Conservation (phyloP, 2,888 invertebrate genomes). For the Meiosimyza platycephala region DNA sequence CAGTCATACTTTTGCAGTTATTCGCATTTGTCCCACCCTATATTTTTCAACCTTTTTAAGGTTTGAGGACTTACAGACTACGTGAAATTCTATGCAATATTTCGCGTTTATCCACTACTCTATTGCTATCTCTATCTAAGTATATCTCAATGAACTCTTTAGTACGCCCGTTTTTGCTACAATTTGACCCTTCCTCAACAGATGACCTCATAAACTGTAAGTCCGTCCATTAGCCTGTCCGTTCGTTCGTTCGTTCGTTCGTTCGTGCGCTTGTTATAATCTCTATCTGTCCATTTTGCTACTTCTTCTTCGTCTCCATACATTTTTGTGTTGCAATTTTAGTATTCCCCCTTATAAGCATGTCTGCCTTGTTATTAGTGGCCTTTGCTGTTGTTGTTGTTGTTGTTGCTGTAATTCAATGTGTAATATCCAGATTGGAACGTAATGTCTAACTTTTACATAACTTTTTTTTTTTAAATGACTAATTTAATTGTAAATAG, state of each 20-base stretch:
- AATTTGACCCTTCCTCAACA: slow-evolving; percentile 15
- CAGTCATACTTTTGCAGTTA: slow-evolving; percentile 9
- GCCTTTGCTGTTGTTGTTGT: slow-evolving; percentile 9
- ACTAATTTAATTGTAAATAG: no score
- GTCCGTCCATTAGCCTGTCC: background rate
- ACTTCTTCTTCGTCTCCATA: slow-evolving; percentile 2
- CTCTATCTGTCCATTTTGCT: slow-evolving; percentile 21
- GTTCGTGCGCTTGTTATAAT: background rate
- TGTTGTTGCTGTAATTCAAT: slow-evolving; percentile 4
- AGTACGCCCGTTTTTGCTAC: slow-evolving; percentile 10
- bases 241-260: background rate
- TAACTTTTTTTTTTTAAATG: no score
- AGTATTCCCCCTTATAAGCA: background rate
- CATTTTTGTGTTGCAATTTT: background rate
- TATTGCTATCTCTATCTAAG: slow-evolving; percentile 7
- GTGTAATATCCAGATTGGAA: background rate
- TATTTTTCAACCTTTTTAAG: background rate
- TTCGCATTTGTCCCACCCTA: background rate
- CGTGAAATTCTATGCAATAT: no score
- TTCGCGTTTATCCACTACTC: background rate
- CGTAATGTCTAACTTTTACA: no score
- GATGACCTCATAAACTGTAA: slow-evolving; percentile 26
- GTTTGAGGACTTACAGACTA: background rate
- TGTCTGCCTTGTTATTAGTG: slow-evolving; percentile 20
- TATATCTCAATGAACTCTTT: slow-evolving; percentile 22